Conservation (phyloP, 2,113 vertebrate genomes). For the Ahaetulla prasina region DNA sequence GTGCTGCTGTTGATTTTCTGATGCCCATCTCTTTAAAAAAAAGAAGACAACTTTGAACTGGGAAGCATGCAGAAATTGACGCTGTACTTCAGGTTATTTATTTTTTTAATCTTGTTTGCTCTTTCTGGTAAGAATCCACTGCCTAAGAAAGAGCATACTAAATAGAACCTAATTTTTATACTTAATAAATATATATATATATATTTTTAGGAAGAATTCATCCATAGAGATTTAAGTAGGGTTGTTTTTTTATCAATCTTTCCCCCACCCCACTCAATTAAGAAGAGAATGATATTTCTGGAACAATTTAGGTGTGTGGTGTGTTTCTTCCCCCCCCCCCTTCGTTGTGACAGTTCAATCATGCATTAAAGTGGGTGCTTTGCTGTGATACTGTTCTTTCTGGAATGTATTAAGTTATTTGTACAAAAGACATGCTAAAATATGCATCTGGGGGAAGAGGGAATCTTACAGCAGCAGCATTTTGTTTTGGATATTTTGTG, state of each 20-base stretch:
- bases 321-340: slow-evolving; percentile 40
- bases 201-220: slow-evolving; percentile 44
- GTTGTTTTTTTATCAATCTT: slow-evolving; percentile 50
- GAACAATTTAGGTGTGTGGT: slow-evolving; percentile 26
- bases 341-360: slow-evolving; percentile 62
- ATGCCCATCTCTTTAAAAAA: slow-evolving; percentile 17
- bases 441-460: slow-evolving; percentile 21
- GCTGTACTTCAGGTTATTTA: slow-evolving; percentile 39
- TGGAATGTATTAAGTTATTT: slow-evolving; percentile 72
- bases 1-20: slow-evolving; percentile 27
- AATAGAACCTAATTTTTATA: slow-evolving; percentile 68
- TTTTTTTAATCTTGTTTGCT: slow-evolving; percentile 15
- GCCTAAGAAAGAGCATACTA: slow-evolving; percentile 42
- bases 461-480: not conserved
- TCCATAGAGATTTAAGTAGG: slow-evolving; percentile 51
- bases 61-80: slow-evolving; percentile 35
- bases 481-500: slow-evolving; percentile 29
- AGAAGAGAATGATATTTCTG: slow-evolving; percentile 48
- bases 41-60: slow-evolving; percentile 47
- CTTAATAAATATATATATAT: slow-evolving; percentile 39
- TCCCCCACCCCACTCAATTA: not conserved
- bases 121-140: slow-evolving; percentile 42
- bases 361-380: slow-evolving; percentile 63
- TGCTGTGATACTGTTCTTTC: slow-evolving; percentile 72
- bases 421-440: slow-evolving; percentile 72